Evolutionary conservation across 2,797 vertebrate species (phyloP).

Genomic region (Acipenser oxyrinchus): DNA sequence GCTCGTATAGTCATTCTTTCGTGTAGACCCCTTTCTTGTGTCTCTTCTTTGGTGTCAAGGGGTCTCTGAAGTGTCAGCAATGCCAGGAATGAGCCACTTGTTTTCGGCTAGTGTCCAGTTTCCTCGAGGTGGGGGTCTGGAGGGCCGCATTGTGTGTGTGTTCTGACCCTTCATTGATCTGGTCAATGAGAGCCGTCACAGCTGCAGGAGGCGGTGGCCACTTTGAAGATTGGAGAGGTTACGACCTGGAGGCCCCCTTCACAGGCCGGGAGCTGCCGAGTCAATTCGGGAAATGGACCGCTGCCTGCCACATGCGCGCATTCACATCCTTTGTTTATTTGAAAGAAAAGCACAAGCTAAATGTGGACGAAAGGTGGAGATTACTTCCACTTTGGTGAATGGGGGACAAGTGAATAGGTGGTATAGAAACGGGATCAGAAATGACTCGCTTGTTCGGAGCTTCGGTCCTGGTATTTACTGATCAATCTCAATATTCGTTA

Average conservation of each 20-base stretch:
- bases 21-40: too few species aligned
- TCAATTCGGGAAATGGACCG: conserved; percentile 50
- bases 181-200: conserved; percentile 55
- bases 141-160: conserved; percentile 50
- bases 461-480: too few species aligned
- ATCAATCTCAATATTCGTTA: too few species aligned
- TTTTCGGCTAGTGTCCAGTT: conserved; percentile 4
- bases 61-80: conserved; percentile 21
- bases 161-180: conserved; percentile 48
- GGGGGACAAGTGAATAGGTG: background rate
- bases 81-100: conserved; percentile 33
- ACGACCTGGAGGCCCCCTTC: conserved; percentile 47
- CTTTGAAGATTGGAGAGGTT: conserved; percentile 61
- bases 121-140: conserved; percentile 4
- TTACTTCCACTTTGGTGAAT: conserved; percentile 49
- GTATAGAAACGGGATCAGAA: too few species aligned
- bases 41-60: too few species aligned
- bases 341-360: conserved; percentile 53
- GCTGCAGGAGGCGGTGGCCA: conserved; percentile 45
- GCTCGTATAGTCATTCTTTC: too few species aligned
- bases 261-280: conserved; percentile 47
- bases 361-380: conserved; percentile 46
- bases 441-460: too few species aligned
- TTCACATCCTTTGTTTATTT: conserved; percentile 52
- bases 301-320: conserved; percentile 41